Conservation (phyloP, 2,113 vertebrate species). For the Ursus arctos region DNA sequence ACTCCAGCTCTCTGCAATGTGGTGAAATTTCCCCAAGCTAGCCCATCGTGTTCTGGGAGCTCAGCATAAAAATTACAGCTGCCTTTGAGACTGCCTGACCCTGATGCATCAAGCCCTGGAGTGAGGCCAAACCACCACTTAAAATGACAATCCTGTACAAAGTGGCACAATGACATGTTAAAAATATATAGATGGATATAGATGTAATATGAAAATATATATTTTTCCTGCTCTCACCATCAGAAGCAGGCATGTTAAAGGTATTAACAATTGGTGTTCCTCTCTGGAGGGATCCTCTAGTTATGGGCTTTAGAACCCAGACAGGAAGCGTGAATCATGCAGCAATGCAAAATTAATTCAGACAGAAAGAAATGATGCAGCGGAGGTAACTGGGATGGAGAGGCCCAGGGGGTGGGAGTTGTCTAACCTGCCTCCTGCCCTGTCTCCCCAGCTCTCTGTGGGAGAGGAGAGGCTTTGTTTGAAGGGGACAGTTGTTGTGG, state of each 20-base stretch:
- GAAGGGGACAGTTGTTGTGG: not conserved
- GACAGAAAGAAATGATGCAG: constrained; percentile 62
- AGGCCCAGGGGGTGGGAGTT: not conserved
- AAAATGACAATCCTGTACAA: constrained; percentile 69
- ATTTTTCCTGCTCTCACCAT: not conserved
- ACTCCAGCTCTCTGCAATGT: not conserved
- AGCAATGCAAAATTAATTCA: constrained; percentile 68
- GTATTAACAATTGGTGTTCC: constrained; percentile 11
- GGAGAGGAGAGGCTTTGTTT: not conserved
- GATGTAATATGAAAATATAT: constrained; percentile 51
- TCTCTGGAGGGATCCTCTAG: constrained; percentile 55
- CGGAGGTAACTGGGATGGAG: not conserved
- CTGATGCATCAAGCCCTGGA: constrained; percentile 81
- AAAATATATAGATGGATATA: constrained; percentile 47
- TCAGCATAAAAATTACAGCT: constrained; percentile 66
- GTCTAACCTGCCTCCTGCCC: not conserved
- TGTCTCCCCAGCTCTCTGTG: not conserved
- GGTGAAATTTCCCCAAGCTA: not conserved
- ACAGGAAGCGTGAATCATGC: constrained; percentile 66
- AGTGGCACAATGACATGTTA: constrained; percentile 69
- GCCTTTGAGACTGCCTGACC: constrained; percentile 62
- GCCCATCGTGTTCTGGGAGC: constrained; percentile 39
- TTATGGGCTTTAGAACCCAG: constrained; percentile 65
- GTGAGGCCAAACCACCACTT: constrained; percentile 85
- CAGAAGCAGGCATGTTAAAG: constrained; percentile 63